phyloP scores from a whole-genome alignment of 2,797 vertebrate genomes.

The Menidia menidia region DNA sequence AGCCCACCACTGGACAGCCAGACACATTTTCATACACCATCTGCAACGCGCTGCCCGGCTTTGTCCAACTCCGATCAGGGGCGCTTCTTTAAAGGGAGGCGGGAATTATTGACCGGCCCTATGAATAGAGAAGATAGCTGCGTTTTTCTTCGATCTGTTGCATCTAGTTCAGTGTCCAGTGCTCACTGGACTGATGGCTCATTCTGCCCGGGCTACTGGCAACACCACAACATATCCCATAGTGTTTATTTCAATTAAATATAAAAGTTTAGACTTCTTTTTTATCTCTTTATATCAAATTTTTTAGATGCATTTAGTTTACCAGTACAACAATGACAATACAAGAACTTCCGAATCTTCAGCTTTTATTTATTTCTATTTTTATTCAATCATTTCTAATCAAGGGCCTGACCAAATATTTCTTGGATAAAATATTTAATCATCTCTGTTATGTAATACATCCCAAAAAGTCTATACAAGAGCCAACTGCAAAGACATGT shows the following conservation, averaged over 20 bases:
- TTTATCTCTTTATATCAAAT: background rate
- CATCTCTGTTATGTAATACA: conserved; percentile 10
- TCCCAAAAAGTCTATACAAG: background rate
- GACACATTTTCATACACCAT: conserved; percentile 81
- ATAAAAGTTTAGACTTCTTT: no score
- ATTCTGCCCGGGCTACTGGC: conserved; percentile 34
- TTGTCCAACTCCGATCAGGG: conserved; percentile 62
- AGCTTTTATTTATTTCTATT: background rate
- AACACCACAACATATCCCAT: conserved; percentile 9
- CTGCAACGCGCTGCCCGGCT: conserved; percentile 72
- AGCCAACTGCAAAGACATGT: background rate
- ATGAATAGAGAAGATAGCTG: conserved; percentile 23
- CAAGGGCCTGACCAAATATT: background rate
- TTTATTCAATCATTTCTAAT: no score
- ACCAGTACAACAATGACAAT: background rate
- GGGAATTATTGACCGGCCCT: conserved; percentile 35
- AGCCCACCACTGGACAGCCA: conserved; percentile 74
- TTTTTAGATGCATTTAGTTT: conserved; percentile 1
- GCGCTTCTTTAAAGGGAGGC: conserved; percentile 45
- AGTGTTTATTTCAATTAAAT: conserved; percentile 4
- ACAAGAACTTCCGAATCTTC: background rate
- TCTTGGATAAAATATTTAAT: background rate
- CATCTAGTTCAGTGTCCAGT: conserved; percentile 24
- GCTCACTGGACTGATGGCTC: conserved; percentile 43
- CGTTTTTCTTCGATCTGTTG: conserved; percentile 34